phyloP scores from a whole-genome alignment of 2,113 vertebrate species.

The Lagopus leucura region DNA sequence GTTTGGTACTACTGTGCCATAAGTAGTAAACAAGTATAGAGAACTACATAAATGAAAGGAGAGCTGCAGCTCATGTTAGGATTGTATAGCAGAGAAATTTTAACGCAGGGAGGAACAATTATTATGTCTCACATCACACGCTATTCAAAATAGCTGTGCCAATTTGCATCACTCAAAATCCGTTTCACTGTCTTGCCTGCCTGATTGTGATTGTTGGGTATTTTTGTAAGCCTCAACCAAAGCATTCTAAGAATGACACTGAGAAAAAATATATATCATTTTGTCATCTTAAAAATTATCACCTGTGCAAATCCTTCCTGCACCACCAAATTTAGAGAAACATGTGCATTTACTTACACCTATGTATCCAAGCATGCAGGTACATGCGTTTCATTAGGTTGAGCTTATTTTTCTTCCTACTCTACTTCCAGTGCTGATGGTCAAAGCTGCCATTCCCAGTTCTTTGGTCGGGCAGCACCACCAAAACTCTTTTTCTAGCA shows the following conservation, averaged over 20 bases:
- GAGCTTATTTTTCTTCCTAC: slow-evolving; percentile 1
- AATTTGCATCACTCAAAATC: slow-evolving; percentile 26
- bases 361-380: not conserved
- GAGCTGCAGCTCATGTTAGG: not conserved
- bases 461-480: not conserved
- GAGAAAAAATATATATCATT: not conserved
- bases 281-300: not conserved
- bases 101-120: not conserved
- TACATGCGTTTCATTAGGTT: not conserved
- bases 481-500: not conserved
- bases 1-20: not conserved
- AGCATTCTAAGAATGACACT: not conserved
- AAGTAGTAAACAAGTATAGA: not conserved
- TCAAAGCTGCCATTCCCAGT: not conserved
- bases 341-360: not conserved
- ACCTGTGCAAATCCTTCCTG: not conserved
- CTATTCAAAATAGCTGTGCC: slow-evolving; percentile 16
- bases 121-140: slow-evolving; percentile 21
- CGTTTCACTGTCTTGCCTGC: slow-evolving; percentile 23
- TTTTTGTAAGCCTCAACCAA: not conserved
- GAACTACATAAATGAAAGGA: not conserved
- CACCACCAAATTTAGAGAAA: not conserved
- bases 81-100: not conserved
- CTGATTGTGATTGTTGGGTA: slow-evolving; percentile 25
- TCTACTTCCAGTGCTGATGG: not conserved